Conservation (phyloP, 2,888 invertebrate genomes). For the Trissoscelio sp. region DNA sequence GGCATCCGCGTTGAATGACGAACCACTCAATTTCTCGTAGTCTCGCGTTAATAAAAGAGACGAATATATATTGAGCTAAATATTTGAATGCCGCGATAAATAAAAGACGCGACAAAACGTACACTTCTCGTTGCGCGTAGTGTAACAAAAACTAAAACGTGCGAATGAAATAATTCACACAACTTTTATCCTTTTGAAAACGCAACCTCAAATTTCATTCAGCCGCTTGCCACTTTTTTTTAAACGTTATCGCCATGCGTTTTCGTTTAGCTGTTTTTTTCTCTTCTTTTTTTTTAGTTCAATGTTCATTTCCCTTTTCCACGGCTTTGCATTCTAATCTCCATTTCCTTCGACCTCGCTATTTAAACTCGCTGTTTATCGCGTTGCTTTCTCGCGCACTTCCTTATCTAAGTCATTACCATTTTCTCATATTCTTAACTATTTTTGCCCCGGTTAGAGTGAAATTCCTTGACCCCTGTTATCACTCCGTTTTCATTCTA, state of each 20-base stretch:
- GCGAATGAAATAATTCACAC: background rate
- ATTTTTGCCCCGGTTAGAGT: background rate
- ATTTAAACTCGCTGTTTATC: slow-evolving; percentile 40
- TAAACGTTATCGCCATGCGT: background rate
- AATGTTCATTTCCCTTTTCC: slow-evolving; percentile 8
- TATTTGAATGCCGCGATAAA: background rate
- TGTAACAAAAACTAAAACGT: background rate
- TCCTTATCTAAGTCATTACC: slow-evolving; percentile 41
- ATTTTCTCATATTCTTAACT: slow-evolving; percentile 20
- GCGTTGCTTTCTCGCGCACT: background rate
- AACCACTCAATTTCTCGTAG: slow-evolving; percentile 24
- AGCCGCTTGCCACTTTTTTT: background rate
- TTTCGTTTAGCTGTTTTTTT: background rate
- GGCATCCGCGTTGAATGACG: background rate
- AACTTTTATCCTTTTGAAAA: background rate
- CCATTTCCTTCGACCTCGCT: slow-evolving; percentile 11
- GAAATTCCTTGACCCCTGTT: slow-evolving; percentile 13
- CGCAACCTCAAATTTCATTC: background rate
- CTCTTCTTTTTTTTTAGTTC: slow-evolving; percentile 13
- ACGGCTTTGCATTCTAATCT: slow-evolving; percentile 27
- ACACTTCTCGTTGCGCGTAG: background rate
- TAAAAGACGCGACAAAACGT: background rate
- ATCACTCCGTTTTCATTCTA: slow-evolving; percentile 20
- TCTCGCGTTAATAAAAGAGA: slow-evolving; percentile 8
- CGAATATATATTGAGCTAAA: background rate